A percentile compares a stretch with the other conserved stretches of the same genome.
phyloP scores from a whole-genome alignment of 2,888 invertebrate species.

The Timema cristinae region DNA sequence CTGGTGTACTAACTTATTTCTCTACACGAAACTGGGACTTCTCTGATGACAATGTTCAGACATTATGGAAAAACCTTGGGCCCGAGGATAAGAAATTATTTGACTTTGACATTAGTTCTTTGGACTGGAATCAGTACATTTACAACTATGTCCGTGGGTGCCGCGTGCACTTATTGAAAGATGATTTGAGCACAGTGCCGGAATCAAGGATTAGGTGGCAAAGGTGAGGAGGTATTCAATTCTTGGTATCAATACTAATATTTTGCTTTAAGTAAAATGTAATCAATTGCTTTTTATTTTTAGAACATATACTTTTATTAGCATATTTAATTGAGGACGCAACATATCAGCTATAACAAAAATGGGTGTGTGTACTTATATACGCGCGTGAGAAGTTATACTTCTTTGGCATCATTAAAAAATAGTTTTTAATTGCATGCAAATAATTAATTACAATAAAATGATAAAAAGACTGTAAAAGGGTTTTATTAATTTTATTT shows the following conservation, averaged over 20 bases:
- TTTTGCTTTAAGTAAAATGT: neutral
- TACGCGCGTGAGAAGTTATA: no score
- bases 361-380: no score
- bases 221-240: conserved; percentile 44
- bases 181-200: conserved; percentile 69
- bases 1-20: conserved; percentile 73
- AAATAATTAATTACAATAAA: no score
- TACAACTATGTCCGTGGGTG: conserved; percentile 64
- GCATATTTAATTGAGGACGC: no score
- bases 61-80: conserved; percentile 56
- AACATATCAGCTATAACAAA: no score
- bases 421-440: no score
- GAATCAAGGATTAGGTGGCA: conserved; percentile 59
- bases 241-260: neutral
- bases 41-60: conserved; percentile 55
- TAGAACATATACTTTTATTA: no score
- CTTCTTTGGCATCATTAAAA: no score
- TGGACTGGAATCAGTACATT: conserved; percentile 74
- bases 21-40: conserved; percentile 74
- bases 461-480: no score
- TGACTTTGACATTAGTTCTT: conserved; percentile 64
- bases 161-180: conserved; percentile 73
- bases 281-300: neutral
- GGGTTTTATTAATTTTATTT: no score
- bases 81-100: conserved; percentile 59